Percentiles rank a stretch among this genome's conserved stretches.
Conservation (phyloP, 2,888 invertebrate species). For the Ischnus inquisitorius region DNA sequence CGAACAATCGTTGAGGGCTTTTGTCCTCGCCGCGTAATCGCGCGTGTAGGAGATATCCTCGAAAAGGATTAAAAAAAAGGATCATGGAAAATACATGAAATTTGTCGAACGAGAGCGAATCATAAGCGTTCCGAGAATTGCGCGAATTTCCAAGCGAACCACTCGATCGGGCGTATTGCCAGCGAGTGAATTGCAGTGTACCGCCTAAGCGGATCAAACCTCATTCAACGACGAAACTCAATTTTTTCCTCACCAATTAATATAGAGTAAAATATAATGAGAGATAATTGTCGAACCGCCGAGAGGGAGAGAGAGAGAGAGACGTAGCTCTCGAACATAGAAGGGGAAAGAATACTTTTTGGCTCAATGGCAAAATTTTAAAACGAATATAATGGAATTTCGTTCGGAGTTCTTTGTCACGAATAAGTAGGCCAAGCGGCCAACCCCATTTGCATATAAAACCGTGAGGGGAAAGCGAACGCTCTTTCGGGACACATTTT, state of each 20-base stretch:
- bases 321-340: neutral
- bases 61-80: too few species aligned
- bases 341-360: slow-evolving; percentile 8
- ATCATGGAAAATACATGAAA: too few species aligned
- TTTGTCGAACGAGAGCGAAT: too few species aligned
- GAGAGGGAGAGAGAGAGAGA: neutral
- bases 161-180: neutral
- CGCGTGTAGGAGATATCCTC: too few species aligned
- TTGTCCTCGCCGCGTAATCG: too few species aligned
- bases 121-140: too few species aligned
- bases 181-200: neutral
- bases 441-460: slow-evolving; percentile 72
- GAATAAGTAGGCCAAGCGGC: slow-evolving; percentile 68
- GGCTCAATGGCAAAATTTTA: slow-evolving; percentile 54
- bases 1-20: too few species aligned
- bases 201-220: neutral
- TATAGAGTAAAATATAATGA: slow-evolving; percentile 40
- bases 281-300: neutral
- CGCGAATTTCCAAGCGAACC: neutral
- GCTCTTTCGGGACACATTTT: slow-evolving; percentile 60
- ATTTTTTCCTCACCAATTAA: slow-evolving; percentile 9
- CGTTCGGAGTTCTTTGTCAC: slow-evolving; percentile 66
- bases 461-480: slow-evolving; percentile 44
- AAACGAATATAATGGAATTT: slow-evolving; percentile 68
- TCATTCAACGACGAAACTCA: neutral